Percentiles rank a stretch among this genome's conserved stretches.
Evolutionary conservation across 2,888 invertebrate genomes (phyloP).

Genomic region (Lysandra coridon): DNA sequence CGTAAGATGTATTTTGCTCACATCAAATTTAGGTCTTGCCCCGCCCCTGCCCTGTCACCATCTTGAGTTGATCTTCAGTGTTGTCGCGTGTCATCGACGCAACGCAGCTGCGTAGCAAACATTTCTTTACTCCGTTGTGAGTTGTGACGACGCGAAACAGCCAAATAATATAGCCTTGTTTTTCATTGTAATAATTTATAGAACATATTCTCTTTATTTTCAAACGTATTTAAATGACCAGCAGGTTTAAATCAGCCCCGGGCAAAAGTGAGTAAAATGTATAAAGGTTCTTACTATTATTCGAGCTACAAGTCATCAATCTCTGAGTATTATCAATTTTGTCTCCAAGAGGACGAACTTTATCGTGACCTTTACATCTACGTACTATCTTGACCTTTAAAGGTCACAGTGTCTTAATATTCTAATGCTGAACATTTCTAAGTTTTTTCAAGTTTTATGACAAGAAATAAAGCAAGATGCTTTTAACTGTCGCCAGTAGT

Average conservation of each 20-base stretch:
- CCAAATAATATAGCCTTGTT: not conserved
- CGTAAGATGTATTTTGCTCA: too few relatives aligned
- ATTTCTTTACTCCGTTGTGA: not conserved
- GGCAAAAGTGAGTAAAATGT: not conserved
- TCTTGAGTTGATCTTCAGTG: too few relatives aligned
- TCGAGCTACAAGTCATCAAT: not conserved
- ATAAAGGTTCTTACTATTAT: not conserved
- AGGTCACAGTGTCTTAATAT: conserved; percentile 14
- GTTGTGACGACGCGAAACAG: not conserved
- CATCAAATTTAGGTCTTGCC: too few relatives aligned
- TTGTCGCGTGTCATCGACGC: not conserved
- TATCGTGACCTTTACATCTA: conserved; percentile 5
- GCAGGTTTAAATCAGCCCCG: not conserved
- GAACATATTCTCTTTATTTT: not conserved
- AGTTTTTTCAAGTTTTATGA: not conserved
- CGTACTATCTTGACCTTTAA: conserved; percentile 20
- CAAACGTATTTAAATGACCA: not conserved
- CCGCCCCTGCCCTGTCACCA: too few relatives aligned
- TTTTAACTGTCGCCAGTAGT: not conserved
- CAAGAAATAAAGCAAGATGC: not conserved
- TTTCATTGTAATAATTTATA: not conserved
- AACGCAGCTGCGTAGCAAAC: not conserved
- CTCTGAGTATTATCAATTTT: conserved; percentile 6
- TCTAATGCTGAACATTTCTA: conserved; percentile 1
- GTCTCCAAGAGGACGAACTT: conserved; percentile 2